phyloP scores from a whole-genome alignment of 2,797 vertebrate species.

The Eremophila alpestris region DNA sequence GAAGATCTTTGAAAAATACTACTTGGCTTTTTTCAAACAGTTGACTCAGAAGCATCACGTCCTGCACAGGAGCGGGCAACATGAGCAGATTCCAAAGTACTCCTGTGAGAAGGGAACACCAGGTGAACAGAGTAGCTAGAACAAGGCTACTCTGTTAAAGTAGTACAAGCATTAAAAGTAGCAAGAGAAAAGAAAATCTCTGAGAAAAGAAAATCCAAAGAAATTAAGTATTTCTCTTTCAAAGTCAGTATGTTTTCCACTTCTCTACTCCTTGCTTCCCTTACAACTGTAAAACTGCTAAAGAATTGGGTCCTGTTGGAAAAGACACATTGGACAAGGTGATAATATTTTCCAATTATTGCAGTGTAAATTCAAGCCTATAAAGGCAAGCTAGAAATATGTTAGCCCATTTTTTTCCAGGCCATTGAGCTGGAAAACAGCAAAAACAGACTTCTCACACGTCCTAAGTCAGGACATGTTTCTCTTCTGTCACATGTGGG shows the following conservation, averaged over 20 bases:
- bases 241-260: background rate
- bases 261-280: background rate
- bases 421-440: background rate
- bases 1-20: background rate
- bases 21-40: background rate
- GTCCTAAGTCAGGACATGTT: rapidly evolving
- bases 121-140: background rate
- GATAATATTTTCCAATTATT: background rate
- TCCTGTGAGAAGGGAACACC: background rate
- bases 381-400: background rate
- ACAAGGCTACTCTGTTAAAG: background rate
- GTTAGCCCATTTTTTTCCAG: background rate
- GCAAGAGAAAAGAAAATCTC: background rate
- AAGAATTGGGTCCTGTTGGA: rapidly evolving
- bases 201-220: background rate
- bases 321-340: background rate
- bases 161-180: background rate
- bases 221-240: background rate
- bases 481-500: rapidly evolving
- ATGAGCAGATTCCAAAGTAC: background rate
- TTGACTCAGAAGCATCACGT: background rate
- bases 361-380: background rate
- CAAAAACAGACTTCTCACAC: background rate
- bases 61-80: rapidly evolving
- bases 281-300: background rate